Conservation (phyloP, 1,140 invertebrate genomes). For the Penaeus chinensis region DNA sequence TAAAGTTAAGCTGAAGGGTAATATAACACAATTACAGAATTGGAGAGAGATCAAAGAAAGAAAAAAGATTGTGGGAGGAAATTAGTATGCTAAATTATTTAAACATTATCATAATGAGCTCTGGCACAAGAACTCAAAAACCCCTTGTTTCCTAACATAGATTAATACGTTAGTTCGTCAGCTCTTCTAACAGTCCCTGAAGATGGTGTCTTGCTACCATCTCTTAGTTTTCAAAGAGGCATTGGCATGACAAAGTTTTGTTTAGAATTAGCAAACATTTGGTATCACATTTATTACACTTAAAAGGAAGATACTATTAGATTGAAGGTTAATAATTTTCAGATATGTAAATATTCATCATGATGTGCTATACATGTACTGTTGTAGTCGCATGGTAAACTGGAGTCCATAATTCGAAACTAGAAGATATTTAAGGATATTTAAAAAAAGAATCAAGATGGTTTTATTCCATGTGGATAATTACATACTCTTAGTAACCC, state of each 20-base stretch:
- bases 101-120: no score
- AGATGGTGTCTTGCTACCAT: conserved; percentile 22
- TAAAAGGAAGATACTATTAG: conserved; percentile 4
- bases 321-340: conserved; percentile 34
- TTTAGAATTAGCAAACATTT: conserved; percentile 35
- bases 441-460: conserved; percentile 33
- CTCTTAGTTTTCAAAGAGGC: conserved; percentile 27
- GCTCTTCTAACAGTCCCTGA: neutral
- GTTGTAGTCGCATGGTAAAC: conserved; percentile 40
- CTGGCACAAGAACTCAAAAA: no score
- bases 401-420: conserved; percentile 38
- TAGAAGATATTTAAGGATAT: conserved; percentile 42
- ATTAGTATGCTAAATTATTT: no score
- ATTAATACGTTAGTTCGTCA: no score
- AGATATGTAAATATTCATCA: conserved; percentile 21
- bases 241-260: conserved; percentile 43
- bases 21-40: no score
- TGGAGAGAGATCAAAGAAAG: no score
- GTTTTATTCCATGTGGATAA: conserved; percentile 46
- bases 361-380: conserved; percentile 30
- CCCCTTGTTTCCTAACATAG: no score
- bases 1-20: no score
- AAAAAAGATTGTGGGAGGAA: no score
- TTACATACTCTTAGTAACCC: conserved; percentile 47
- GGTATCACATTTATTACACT: conserved; percentile 23